Conservation (phyloP, 2,797 vertebrate genomes). For the Sebastes matsubarae region DNA sequence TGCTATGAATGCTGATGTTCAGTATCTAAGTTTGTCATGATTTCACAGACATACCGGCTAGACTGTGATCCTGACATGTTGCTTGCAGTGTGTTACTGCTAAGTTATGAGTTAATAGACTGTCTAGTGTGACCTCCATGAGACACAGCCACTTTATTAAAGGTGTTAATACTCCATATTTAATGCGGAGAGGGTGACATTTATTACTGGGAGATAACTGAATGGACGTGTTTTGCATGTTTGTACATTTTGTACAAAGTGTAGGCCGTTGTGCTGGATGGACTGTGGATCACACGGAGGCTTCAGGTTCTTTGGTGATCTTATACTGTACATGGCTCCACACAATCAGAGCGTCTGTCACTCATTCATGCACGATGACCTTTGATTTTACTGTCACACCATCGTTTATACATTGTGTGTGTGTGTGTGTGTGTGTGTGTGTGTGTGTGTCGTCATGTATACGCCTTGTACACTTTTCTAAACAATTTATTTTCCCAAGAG, state of each 20-base stretch:
- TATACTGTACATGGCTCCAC: neutral
- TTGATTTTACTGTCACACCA: neutral
- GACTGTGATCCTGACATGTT: neutral
- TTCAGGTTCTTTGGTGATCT: too few species aligned
- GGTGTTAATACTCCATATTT: neutral
- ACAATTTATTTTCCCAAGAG: neutral
- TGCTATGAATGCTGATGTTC: neutral
- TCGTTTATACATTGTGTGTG: too few species aligned
- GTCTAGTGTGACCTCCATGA: neutral
- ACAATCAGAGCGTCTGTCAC: neutral
- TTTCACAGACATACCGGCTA: neutral
- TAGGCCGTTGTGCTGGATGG: too few species aligned
- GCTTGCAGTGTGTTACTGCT: neutral
- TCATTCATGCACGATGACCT: neutral
- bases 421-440: too few species aligned
- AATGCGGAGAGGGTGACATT: neutral
- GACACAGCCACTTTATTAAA: neutral
- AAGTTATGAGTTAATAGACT: neutral
- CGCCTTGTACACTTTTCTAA: neutral
- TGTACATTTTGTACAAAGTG: too few species aligned
- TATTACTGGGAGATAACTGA: neutral
- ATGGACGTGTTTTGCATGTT: neutral
- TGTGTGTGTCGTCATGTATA: neutral
- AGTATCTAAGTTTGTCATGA: too few species aligned
- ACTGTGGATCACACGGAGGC: too few species aligned